Base-by-base conservation (phyloP, 2,113 vertebrate species). In the Steatornis caripensis region DNA sequence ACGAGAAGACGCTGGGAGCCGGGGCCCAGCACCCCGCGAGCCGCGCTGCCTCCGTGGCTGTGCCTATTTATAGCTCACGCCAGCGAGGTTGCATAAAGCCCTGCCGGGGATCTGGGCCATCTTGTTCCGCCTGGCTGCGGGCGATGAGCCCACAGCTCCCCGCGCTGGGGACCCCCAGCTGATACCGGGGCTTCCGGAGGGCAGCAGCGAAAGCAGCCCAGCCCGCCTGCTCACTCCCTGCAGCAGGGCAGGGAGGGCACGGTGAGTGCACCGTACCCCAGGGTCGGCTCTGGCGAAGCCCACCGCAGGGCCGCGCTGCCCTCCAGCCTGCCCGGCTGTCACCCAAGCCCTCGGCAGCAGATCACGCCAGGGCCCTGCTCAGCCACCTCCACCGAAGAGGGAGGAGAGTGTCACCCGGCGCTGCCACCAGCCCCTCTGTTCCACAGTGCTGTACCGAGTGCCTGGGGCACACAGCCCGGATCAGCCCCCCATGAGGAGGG, bases 81-180 rank as follows among this genome's bases (percentile, higher is more conserved):
- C 48, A 23, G 66, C 8, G 54, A 69, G 70, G 86, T 90, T 97
- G 96, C 90, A 12, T 96, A 96, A 97, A 96, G 45, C 58, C 41
- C 79, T 53, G 57, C 5, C 68, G 7, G 75, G 84, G 90, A 95
- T 86, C 83, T 84, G 84, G 91, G 93, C 86, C 94, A 78, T 77
- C 72, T 37, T 27, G 64, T 80, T 39, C 79, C 22, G 46, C 66
- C 51, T 3, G n/a, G 6, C 69, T 23, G 57, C 62, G 61, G 37
- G 29, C 4, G 61, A 29, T 18, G 53, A 76, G 57, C 70, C 29
- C 6, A 5, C 69, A 48, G 53, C 49, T 9, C n/a, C 37, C 2
- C 30, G 3, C 10, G 3, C 23, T 12, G 1, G 27, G 6, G 27
- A n/a, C 10, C 29, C 30, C 7, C 22, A 0, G 22, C 26, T 6